These are phyloP conservation scores for Limnephilus auricula DNA, from an alignment of 2,888 invertebrate genomes.

Conservation along the genomic window DNA sequence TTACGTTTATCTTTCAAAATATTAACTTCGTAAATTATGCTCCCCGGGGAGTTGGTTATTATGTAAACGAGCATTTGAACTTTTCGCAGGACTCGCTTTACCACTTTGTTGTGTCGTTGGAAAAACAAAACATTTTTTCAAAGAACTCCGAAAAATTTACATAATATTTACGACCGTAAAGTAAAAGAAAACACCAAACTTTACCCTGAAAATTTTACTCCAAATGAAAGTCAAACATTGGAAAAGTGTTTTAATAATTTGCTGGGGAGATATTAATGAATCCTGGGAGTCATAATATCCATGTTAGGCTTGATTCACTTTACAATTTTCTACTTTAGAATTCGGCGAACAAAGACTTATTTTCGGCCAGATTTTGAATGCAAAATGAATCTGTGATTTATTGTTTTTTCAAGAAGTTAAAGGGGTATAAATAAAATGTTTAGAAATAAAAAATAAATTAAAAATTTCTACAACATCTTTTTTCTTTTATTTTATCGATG, in stretches of 20 bases:
- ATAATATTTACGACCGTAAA: background rate
- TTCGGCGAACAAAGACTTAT: background rate
- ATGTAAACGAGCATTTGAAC: background rate
- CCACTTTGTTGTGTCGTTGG: background rate
- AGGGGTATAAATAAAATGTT: too few species aligned
- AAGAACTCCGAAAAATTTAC: background rate
- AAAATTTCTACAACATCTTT: too few species aligned
- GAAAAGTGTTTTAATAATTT: background rate
- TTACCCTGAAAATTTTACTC: background rate
- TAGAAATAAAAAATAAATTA: too few species aligned
- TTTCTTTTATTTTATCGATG: too few species aligned
- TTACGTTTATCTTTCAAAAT: background rate
- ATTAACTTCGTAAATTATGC: background rate
- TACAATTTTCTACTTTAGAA: background rate
- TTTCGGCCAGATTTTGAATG: background rate
- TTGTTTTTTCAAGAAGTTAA: background rate
- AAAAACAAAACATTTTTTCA: background rate
- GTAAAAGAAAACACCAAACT: background rate
- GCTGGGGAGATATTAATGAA: background rate
- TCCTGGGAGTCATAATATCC: background rate
- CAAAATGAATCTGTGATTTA: background rate
- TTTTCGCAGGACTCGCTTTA: background rate
- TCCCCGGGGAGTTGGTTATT: background rate
- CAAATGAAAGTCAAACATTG: background rate
- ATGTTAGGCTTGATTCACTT: background rate